Conservation (phyloP, 2,797 vertebrate genomes). For the Spea hammondii region DNA sequence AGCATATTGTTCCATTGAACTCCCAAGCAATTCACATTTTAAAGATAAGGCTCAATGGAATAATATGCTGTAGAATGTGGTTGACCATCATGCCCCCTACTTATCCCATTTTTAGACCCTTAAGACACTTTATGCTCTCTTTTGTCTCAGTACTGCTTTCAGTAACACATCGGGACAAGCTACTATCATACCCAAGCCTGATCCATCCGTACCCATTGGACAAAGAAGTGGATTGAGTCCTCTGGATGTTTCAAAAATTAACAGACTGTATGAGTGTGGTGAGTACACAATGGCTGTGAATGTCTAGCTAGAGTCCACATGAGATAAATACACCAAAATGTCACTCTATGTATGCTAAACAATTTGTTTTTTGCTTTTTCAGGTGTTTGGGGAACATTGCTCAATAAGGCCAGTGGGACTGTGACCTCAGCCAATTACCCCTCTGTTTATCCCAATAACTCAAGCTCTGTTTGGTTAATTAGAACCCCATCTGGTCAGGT, state of each 20-base stretch:
- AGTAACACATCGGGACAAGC: conserved; percentile 72
- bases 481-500: conserved; percentile 57
- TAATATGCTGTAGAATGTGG: too few relatives aligned
- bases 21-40: too few relatives aligned
- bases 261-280: conserved; percentile 1
- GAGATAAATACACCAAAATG: too few relatives aligned
- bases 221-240: conserved; percentile 3
- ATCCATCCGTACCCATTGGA: conserved; percentile 60
- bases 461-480: conserved; percentile 62
- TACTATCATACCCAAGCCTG: conserved; percentile 81
- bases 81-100: too few relatives aligned
- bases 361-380: background rate
- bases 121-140: background rate
- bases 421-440: conserved; percentile 60
- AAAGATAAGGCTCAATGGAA: too few relatives aligned
- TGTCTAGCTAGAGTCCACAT: too few relatives aligned
- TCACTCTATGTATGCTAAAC: too few relatives aligned
- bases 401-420: conserved; percentile 53
- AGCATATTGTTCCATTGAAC: too few relatives aligned
- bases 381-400: conserved; percentile 60
- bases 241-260: conserved; percentile 7
- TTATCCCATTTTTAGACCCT: too few relatives aligned
- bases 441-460: conserved; percentile 22
- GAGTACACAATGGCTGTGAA: background rate
- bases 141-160: conserved; percentile 62